These are phyloP conservation scores for Propsilocerus akamusi DNA, from an alignment of 1,140 invertebrate species.

Conservation along the genomic window DNA sequence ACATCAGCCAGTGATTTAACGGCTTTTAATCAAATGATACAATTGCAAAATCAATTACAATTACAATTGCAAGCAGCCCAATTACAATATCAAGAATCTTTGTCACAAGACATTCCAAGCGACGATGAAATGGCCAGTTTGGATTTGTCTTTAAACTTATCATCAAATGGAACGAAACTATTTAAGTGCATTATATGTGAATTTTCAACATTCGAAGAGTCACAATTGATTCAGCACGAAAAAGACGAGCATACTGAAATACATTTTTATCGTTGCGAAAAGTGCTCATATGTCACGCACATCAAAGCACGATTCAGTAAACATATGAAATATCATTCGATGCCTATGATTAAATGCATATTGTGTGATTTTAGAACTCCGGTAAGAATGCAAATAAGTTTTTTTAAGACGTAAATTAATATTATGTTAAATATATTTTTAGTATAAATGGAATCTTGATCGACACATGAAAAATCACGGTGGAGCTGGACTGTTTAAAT, in stretches of 20 bases:
- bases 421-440: no score
- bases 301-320: constrained; percentile 78
- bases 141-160: neutral
- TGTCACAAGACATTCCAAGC: constrained; percentile 11
- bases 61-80: neutral
- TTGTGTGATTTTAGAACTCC: constrained; percentile 85
- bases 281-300: constrained; percentile 80
- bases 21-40: constrained; percentile 8
- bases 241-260: constrained; percentile 33
- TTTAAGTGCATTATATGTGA: constrained; percentile 32
- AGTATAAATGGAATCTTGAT: constrained; percentile 82
- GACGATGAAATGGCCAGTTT: constrained; percentile 2
- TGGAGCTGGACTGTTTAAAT: constrained; percentile 61
- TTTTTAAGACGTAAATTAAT: no score
- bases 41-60: neutral
- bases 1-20: neutral
- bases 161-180: constrained; percentile 7
- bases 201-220: constrained; percentile 24
- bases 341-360: constrained; percentile 84
- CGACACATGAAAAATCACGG: constrained; percentile 82
- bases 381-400: no score
- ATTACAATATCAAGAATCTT: constrained; percentile 6
- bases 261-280: constrained; percentile 65
- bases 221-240: constrained; percentile 29
- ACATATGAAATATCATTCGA: constrained; percentile 85